phyloP scores from a whole-genome alignment of 2,888 invertebrate species.

The Drosophila greeni region DNA sequence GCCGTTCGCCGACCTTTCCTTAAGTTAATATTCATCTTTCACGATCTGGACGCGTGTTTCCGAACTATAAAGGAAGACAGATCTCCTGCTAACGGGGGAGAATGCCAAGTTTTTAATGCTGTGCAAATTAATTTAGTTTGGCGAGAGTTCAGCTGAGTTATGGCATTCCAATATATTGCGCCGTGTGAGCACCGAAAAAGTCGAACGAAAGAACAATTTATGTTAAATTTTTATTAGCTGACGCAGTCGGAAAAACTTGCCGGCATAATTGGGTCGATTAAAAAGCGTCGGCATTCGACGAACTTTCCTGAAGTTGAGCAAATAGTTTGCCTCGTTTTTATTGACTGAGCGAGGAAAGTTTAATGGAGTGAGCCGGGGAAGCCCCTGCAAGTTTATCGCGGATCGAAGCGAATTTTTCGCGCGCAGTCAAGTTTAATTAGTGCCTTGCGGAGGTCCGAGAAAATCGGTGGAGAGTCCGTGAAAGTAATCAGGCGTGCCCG shows the following conservation, averaged over 20 bases:
- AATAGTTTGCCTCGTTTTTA: conserved; percentile 65
- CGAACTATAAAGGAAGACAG: background rate
- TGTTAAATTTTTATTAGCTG: conserved; percentile 60
- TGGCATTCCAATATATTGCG: conserved; percentile 63
- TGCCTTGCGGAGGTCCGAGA: conserved; percentile 15
- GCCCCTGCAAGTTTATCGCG: conserved; percentile 24
- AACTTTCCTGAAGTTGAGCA: conserved; percentile 50
- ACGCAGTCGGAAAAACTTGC: conserved; percentile 46
- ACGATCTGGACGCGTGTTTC: conserved; percentile 16
- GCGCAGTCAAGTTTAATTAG: conserved; percentile 45
- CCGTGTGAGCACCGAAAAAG: conserved; percentile 50
- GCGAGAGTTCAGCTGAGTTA: conserved; percentile 53
- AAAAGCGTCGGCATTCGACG: conserved; percentile 45
- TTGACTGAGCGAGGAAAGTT: conserved; percentile 52
- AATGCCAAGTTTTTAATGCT: conserved; percentile 58
- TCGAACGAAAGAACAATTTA: conserved; percentile 32
- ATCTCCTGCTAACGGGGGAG: conserved; percentile 24
- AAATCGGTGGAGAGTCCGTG: conserved; percentile 9
- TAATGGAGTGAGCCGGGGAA: conserved; percentile 39
- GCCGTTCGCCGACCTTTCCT: conserved; percentile 8
- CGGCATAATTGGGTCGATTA: conserved; percentile 69
- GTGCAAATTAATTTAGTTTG: conserved; percentile 66
- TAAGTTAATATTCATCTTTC: conserved; percentile 52
- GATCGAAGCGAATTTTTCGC: conserved; percentile 29
- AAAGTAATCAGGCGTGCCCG: conserved; percentile 25